Base-by-base conservation (phyloP, 2,113 vertebrate species). In the Indicator indicator region DNA sequence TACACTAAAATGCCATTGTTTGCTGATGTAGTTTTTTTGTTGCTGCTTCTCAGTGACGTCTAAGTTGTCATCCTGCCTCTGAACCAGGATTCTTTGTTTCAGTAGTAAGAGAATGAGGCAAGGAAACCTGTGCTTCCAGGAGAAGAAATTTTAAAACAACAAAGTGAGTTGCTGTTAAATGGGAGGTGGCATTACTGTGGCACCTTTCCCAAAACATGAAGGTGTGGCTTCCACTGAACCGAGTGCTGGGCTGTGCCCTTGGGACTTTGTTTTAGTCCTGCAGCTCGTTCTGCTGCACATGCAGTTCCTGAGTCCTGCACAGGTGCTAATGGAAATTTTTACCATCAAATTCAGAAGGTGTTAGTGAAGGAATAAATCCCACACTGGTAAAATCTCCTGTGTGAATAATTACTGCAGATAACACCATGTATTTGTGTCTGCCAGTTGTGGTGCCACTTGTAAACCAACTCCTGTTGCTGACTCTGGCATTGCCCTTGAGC, bases 231-330 rank as follows among this genome's bases (percentile, higher is more conserved):
- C 19, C 30, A 16, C 46, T 21, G 38, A 23, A 5, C 65, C 0
- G 6, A n/a, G 83, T 0, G 0, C 60, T 50, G 50, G 1, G 38
- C 55, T 0, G 2, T 46, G 24, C 63, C 86, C 59, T 50, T n/a
- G 64, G 85, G 55, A 68, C 64, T 69, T 59, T 3, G 1, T 50
- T 50, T 79, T 5, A 63, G 60, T 52, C 55, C 67, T 0, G 0
- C 63, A 28, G 77, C 74, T 85, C 67, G 40, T 80, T 5, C n/a
- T 59, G 63, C 56, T 67, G 59, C 68, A 38, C 20, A 2, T 13
- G 42, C 3, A 20, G 63, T 52, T 58, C 28, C 38, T 2, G 56
- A 56, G 21, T 26, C 87, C 90, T 67, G 64, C 56, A 15, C 48
- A 30, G 68, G 76, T 68, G 48, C 23, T 48, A 2, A 4, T 21